phyloP scores from a whole-genome alignment of 1,140 invertebrate genomes.

The Latrodectus geometricus region DNA sequence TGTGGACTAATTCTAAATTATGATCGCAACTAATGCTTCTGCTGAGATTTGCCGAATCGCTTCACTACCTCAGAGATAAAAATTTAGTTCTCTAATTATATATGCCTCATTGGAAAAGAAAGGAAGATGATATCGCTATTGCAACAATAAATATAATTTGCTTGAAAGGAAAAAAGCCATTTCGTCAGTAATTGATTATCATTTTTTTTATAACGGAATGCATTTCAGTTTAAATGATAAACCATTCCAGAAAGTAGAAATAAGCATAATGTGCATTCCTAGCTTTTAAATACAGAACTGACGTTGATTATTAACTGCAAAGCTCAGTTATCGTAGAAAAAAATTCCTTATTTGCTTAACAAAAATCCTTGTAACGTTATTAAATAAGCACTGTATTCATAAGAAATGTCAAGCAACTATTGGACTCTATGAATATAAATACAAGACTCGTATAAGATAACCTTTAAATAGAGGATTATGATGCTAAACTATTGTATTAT shows the following conservation, averaged over 20 bases:
- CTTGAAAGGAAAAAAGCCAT: constrained; percentile 27
- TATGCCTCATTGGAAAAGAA: constrained; percentile 44
- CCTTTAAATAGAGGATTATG: too few species aligned
- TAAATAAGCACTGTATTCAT: too few species aligned
- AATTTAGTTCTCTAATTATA: constrained; percentile 55
- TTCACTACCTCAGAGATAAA: constrained; percentile 49
- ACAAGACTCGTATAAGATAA: too few species aligned
- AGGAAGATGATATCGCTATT: constrained; percentile 40
- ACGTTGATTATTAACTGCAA: not conserved
- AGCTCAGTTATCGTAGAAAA: not conserved
- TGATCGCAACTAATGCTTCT: constrained; percentile 60
- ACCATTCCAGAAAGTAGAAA: not conserved
- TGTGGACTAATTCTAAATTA: constrained; percentile 62
- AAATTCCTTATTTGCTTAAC: too few species aligned
- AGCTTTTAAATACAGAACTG: not conserved
- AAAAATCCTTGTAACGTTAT: too few species aligned
- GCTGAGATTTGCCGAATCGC: constrained; percentile 36
- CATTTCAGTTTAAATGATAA: not conserved
- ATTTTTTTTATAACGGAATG: not conserved
- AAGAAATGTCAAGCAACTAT: too few species aligned
- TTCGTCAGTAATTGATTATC: constrained; percentile 22
- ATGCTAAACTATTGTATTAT: too few species aligned
- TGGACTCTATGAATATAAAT: too few species aligned
- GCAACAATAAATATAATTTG: constrained; percentile 45
- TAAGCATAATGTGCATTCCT: not conserved